Evolutionary conservation across 2,888 invertebrate genomes (phyloP).

Genomic region (Trichogramma dendrolimi): DNA sequence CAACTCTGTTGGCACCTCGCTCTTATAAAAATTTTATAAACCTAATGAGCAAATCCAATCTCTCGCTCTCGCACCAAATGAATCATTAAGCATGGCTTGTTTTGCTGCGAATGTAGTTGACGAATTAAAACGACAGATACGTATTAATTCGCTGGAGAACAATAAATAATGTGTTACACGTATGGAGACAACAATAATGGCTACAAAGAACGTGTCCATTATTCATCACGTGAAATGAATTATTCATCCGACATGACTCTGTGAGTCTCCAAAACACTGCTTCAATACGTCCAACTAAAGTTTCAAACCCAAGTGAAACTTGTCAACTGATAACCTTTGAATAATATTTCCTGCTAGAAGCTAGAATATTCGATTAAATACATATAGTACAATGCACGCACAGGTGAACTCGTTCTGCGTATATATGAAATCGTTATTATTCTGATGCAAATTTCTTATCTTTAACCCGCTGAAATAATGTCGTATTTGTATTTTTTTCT

Average conservation of each 20-base stretch:
- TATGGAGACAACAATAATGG: too few species aligned
- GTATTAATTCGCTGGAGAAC: too few species aligned
- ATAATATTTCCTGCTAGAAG: conserved; percentile 18
- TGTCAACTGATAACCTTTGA: conserved; percentile 25
- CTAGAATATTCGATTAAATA: conserved; percentile 15
- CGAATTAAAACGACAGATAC: too few species aligned
- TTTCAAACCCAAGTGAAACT: conserved; percentile 19
- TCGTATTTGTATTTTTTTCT: too few species aligned
- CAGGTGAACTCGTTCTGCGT: conserved; percentile 15
- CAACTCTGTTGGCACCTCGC: too few species aligned
- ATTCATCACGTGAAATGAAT: conserved; percentile 10
- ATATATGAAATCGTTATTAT: conserved; percentile 14
- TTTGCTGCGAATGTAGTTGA: too few species aligned
- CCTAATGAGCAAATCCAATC: neutral
- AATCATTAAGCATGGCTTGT: too few species aligned
- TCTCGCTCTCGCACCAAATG: conserved; percentile 8
- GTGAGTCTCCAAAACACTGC: conserved; percentile 14
- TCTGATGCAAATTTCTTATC: conserved; percentile 16
- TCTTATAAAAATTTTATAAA: too few species aligned
- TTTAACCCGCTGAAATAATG: too few species aligned
- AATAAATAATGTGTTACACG: too few species aligned
- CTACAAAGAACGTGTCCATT: too few species aligned
- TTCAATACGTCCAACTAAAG: conserved; percentile 16
- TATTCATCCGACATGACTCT: conserved; percentile 15
- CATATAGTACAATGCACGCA: neutral